These are phyloP conservation scores for Sparus aurata DNA, from an alignment of 2,797 vertebrate genomes.

Conservation along the genomic window DNA sequence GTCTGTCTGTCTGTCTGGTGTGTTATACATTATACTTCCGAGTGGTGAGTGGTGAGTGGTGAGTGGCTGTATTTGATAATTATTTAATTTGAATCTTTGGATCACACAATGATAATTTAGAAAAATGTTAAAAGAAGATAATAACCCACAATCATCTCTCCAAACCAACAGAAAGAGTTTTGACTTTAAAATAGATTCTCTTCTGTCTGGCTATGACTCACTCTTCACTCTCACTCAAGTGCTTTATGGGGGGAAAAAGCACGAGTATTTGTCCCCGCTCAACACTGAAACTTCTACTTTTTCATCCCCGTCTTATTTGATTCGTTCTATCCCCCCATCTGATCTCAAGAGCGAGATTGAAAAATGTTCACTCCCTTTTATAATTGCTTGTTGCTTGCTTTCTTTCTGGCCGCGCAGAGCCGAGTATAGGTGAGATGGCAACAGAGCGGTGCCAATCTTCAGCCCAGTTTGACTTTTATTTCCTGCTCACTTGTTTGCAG, in stretches of 20 bases:
- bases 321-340: not conserved
- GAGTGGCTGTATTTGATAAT: not conserved
- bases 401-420: not conserved
- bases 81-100: not conserved
- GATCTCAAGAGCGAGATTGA: not conserved
- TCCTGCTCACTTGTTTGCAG: not conserved
- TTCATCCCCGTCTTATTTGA: not conserved
- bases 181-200: not conserved
- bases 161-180: not conserved
- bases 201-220: too few species aligned
- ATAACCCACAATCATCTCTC: not conserved
- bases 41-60: too few species aligned
- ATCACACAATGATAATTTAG: not conserved
- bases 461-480: slow-evolving; percentile 19
- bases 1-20: too few species aligned
- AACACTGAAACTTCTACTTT: not conserved
- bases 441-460: not conserved
- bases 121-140: not conserved
- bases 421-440: not conserved
- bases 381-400: not conserved
- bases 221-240: not conserved
- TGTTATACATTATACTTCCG: too few species aligned
- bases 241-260: not conserved
- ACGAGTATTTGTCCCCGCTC: not conserved
- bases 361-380: too few species aligned